Percentiles rank a stretch among this genome's conserved stretches.
Conservation (phyloP, 2,113 vertebrate species). For the Oryzias javanicus region DNA sequence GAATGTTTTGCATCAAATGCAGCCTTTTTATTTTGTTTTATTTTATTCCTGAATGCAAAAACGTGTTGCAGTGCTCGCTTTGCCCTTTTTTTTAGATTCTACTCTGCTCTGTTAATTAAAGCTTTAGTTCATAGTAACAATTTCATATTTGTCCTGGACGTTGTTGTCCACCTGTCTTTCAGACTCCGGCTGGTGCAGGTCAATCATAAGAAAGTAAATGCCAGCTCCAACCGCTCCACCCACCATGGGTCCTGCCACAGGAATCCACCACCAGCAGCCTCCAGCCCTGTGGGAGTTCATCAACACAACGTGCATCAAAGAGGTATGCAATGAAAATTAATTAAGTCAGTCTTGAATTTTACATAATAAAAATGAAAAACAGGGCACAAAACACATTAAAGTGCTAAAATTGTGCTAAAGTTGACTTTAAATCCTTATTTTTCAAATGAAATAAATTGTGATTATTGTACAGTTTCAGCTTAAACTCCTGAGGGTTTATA, state of each 20-base stretch:
- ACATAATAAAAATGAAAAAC: too few species aligned
- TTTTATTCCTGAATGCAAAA: constrained; percentile 7
- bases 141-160: constrained; percentile 84
- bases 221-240: constrained; percentile 84
- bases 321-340: too few species aligned
- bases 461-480: too few species aligned
- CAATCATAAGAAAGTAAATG: constrained; percentile 85
- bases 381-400: too few species aligned
- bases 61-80: constrained; percentile 7
- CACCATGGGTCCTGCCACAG: constrained; percentile 86
- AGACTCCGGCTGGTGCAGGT: constrained; percentile 83
- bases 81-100: background rate
- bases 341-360: too few species aligned
- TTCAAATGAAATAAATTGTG: too few species aligned
- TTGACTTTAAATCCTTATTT: too few species aligned
- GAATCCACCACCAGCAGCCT: constrained; percentile 95
- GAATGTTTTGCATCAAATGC: constrained; percentile 10
- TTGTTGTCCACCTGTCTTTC: constrained; percentile 69
- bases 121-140: constrained; percentile 78
- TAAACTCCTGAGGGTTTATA: too few species aligned
- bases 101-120: background rate
- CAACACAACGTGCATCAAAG: too few species aligned
- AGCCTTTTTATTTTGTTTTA: constrained; percentile 8
- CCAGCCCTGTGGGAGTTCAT: constrained; percentile 76
- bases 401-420: too few species aligned